Conservation (phyloP, 1,140 invertebrate species). For the Orius laevigatus region DNA sequence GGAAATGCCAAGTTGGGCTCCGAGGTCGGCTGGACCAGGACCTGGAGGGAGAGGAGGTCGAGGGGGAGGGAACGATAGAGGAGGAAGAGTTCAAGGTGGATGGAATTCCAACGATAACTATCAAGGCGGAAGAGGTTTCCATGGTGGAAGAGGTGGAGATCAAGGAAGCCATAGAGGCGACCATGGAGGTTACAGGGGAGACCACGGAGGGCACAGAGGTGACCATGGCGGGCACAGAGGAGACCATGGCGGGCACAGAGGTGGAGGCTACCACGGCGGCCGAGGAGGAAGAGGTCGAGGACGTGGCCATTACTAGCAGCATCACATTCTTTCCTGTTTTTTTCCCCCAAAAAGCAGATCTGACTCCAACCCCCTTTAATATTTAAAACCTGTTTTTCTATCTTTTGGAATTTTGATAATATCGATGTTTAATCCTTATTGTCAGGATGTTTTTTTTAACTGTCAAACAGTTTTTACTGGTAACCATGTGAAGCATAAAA, state of each 20-base stretch:
- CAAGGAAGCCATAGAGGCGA: background rate
- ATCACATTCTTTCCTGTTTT: too few relatives aligned
- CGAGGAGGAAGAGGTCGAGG: conserved; percentile 8
- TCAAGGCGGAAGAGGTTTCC: conserved; percentile 7
- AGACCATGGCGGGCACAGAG: conserved; percentile 10
- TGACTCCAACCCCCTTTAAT: too few relatives aligned
- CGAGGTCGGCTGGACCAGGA: conserved; percentile 24
- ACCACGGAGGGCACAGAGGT: background rate
- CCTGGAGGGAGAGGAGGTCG: conserved; percentile 16
- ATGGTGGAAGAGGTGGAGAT: background rate
- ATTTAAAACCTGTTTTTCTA: too few relatives aligned
- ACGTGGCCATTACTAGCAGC: conserved; percentile 4
- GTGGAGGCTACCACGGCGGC: conserved; percentile 6
- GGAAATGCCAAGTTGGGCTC: conserved; percentile 88
- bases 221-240: conserved; percentile 5
- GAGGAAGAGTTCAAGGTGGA: conserved; percentile 19
- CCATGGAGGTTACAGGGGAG: background rate
- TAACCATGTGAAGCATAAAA: too few relatives aligned
- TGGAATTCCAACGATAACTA: conserved; percentile 18
- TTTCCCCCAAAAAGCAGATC: too few relatives aligned
- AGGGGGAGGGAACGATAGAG: conserved; percentile 8
- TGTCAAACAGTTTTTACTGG: too few relatives aligned
- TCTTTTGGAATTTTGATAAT: too few relatives aligned
- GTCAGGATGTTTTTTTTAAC: too few relatives aligned
- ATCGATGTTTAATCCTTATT: too few relatives aligned